Percentiles rank a stretch among this genome's conserved stretches.
Conservation (phyloP, 2,797 vertebrate species). For the Nasua narica region DNA sequence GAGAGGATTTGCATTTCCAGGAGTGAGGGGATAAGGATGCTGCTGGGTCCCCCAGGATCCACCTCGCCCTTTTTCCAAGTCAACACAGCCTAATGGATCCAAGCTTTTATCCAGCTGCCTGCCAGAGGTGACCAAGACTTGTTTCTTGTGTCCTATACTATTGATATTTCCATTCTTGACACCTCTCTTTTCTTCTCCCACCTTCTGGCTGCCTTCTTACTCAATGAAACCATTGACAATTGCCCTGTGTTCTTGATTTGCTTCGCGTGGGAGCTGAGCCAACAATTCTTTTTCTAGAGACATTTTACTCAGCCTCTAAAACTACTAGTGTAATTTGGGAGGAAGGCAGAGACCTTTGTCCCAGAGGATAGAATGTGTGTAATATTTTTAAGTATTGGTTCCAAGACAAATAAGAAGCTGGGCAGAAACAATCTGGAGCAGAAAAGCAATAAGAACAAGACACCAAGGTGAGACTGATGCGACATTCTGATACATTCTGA, state of each 20-base stretch:
- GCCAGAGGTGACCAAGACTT: rapidly evolving
- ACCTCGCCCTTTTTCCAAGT: neutral
- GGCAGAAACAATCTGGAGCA: neutral
- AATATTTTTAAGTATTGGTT: neutral
- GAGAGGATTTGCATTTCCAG: neutral
- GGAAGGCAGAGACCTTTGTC: neutral
- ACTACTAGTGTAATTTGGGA: neutral
- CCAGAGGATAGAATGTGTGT: neutral
- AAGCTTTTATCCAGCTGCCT: neutral
- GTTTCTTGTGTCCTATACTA: neutral
- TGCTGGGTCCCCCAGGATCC: neutral
- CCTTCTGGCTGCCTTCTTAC: neutral
- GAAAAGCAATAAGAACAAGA: neutral
- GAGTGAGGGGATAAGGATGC: too few relatives aligned
- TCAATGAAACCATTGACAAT: too few relatives aligned
- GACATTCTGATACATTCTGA: neutral
- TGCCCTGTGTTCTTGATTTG: neutral
- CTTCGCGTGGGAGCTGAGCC: neutral
- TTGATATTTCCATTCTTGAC: neutral
- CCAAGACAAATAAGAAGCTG: neutral
- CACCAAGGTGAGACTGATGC: neutral
- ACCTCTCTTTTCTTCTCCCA: neutral
- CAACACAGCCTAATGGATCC: rapidly evolving
- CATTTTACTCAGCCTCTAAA: neutral
- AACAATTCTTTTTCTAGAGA: neutral